phyloP scores from a whole-genome alignment of 1,140 invertebrate species.

The Drosophila pectinifera region DNA sequence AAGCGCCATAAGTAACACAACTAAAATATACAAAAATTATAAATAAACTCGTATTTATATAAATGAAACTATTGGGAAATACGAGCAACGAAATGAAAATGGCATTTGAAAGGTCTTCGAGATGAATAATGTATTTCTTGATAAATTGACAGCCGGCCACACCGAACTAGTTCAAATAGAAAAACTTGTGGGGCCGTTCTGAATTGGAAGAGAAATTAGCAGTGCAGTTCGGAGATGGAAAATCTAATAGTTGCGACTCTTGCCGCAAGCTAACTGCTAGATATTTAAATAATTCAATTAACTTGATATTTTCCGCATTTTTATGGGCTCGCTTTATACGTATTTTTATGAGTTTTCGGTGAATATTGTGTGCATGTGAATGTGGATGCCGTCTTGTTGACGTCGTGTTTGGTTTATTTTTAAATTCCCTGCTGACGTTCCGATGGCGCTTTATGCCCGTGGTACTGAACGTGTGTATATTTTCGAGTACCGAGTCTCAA shows the following conservation, averaged over 20 bases:
- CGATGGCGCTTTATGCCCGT: slow-evolving; percentile 1
- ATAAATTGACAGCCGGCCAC: slow-evolving; percentile 36
- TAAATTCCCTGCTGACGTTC: slow-evolving; percentile 24
- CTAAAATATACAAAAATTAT: slow-evolving; percentile 12
- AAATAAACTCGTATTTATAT: slow-evolving; percentile 16
- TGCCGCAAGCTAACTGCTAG: not conserved
- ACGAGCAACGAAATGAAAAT: slow-evolving; percentile 15
- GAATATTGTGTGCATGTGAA: not conserved
- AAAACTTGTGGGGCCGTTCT: not conserved
- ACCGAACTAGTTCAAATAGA: not conserved
- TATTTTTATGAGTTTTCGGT: slow-evolving; percentile 25
- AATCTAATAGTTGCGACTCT: slow-evolving; percentile 4
- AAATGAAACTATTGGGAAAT: slow-evolving; percentile 33
- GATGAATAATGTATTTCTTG: slow-evolving; percentile 41
- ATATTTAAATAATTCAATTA: slow-evolving; percentile 33
- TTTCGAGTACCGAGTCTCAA: slow-evolving; percentile 5
- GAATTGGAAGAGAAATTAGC: not conserved
- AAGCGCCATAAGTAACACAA: slow-evolving; percentile 22
- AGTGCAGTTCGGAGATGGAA: slow-evolving; percentile 4
- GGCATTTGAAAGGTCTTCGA: slow-evolving; percentile 20
- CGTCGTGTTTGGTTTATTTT: slow-evolving; percentile 53
- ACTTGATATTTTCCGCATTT: slow-evolving; percentile 33
- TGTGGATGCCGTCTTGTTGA: slow-evolving; percentile 24
- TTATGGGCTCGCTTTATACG: slow-evolving; percentile 16
- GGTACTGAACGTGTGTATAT: slow-evolving; percentile 10